Base-by-base conservation (phyloP, 1,140 invertebrate species). In the Varroa destructor region DNA sequence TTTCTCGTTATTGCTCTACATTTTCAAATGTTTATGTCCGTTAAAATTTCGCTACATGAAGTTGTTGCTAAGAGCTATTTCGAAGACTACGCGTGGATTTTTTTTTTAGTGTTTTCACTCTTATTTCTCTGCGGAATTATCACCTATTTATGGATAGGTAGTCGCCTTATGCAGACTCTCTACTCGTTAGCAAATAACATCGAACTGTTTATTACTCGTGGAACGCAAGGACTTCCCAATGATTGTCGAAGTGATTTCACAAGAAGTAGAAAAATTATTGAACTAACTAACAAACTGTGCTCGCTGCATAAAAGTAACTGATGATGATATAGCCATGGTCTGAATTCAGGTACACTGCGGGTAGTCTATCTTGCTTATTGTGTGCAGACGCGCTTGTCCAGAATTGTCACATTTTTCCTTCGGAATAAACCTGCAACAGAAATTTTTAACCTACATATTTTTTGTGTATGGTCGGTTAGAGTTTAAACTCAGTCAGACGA, bases 21-120 rank as follows among this genome's bases (percentile, higher is more conserved):
- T 37, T 40, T 67, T 14, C 61, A 37, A 40, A 67, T 67, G 2
- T 67, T 67, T 46, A 67, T 67, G 61, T 67, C 61, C 40, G 61
- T 67, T 14, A 12, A 36, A 46, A 67, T 37, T 8, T 67, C 61
- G 61, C 61, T 67, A 2, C 10, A 37, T 12, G 61, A 67, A 67
- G 40, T 67, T 12, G 61, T 67, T 37, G 61, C 61, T 4, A 67
- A 40, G 36, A 67, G 37, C 37, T 67, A 67, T 40, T 37, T 67
- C 61, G 61, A 67, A 40, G 61, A 37, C 40, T 67, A 67, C 37
- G 61, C 61, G 10, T 67, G 61, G 61, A 67, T 67, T 40, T 46
- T 25, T 25, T 25, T 25, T 25, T 25, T 25, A 25, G 25, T 67
- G 10, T 12, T 36, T 36, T 36, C 61, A 4, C 61, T 67, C 10